Percentiles rank a stretch among this genome's conserved stretches.
phyloP scores from a whole-genome alignment of 2,113 vertebrate genomes.

The Thamnaconus septentrionalis region DNA sequence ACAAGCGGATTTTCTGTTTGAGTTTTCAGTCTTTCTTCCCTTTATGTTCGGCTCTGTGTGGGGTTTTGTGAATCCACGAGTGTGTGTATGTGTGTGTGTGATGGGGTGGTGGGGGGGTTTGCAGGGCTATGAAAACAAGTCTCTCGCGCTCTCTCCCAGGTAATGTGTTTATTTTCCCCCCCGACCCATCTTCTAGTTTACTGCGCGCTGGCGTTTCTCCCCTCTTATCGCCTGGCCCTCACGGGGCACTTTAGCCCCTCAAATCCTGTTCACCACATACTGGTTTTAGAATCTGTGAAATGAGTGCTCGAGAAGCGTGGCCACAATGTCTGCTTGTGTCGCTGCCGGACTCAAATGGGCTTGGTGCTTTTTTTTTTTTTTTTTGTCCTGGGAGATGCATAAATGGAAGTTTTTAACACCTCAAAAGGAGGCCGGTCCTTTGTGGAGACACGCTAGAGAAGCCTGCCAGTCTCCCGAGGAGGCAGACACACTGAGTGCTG shows the following conservation, averaged over 20 bases:
- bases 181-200: constrained; percentile 77
- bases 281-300: constrained; percentile 84
- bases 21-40: constrained; percentile 26
- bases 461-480: constrained; percentile 78
- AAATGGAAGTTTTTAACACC: constrained; percentile 87
- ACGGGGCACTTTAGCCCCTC: constrained; percentile 79
- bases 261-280: constrained; percentile 84
- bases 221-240: constrained; percentile 81
- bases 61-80: constrained; percentile 13
- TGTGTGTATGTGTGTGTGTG: constrained; percentile 18
- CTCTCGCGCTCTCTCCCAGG: constrained; percentile 67
- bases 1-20: constrained; percentile 54
- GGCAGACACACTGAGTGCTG: constrained; percentile 79
- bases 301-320: constrained; percentile 78
- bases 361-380: constrained; percentile 53
- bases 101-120: no score
- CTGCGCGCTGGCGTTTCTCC: constrained; percentile 67
- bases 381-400: constrained; percentile 81
- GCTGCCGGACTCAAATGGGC: constrained; percentile 79
- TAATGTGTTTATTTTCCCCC: constrained; percentile 79
- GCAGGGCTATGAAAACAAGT: constrained; percentile 69
- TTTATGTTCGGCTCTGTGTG: constrained; percentile 30
- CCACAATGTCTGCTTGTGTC: constrained; percentile 82
- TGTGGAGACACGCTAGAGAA: constrained; percentile 78
- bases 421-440: constrained; percentile 80